Conservation (phyloP, 1,140 invertebrate species). For the Leptopilina boulardi region DNA sequence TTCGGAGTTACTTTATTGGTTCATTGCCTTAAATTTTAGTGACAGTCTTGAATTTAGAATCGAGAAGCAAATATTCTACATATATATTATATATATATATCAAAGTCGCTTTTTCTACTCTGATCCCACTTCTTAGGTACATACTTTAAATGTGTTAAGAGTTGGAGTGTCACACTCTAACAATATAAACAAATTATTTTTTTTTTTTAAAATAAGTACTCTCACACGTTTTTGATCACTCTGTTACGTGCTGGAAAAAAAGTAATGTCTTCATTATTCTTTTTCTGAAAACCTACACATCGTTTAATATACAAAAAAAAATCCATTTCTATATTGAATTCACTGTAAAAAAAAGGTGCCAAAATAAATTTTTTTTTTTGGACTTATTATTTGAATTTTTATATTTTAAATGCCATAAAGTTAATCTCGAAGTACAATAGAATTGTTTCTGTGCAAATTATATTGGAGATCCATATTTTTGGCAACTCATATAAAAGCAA, state of each 20-base stretch:
- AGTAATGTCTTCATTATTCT: neutral
- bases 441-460: neutral
- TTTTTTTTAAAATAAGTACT: constrained; percentile 16
- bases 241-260: neutral
- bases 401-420: too few relatives aligned
- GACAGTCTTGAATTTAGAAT: constrained; percentile 28
- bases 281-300: neutral
- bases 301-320: neutral
- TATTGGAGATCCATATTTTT: neutral
- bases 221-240: constrained; percentile 5
- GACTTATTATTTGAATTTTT: too few relatives aligned
- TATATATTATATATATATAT: neutral
- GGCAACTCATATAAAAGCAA: constrained; percentile 11
- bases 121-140: constrained; percentile 24
- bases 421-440: too few relatives aligned
- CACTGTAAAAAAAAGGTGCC: neutral
- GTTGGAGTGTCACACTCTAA: neutral
- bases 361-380: too few relatives aligned
- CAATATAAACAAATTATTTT: neutral
- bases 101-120: constrained; percentile 9
- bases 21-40: constrained; percentile 21
- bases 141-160: too few relatives aligned
- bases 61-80: constrained; percentile 4
- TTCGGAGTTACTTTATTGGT: neutral
- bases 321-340: neutral